phyloP scores from a whole-genome alignment of 1,140 invertebrate genomes.

The Charaxes varanes region DNA sequence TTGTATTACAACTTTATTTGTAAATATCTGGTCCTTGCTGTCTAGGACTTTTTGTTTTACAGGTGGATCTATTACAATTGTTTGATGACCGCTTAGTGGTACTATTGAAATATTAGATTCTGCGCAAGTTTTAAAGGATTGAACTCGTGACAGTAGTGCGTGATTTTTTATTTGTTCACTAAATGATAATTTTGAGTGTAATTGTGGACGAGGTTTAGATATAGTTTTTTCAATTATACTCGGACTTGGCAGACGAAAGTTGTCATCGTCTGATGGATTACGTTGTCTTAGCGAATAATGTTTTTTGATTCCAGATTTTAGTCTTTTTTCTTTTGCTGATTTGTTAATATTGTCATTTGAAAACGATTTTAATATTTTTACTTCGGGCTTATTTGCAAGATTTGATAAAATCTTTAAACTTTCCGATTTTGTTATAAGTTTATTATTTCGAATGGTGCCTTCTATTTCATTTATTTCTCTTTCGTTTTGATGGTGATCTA shows the following conservation, averaged over 20 bases:
- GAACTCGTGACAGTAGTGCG: slow-evolving; percentile 53
- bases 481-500: slow-evolving; percentile 66
- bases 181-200: slow-evolving; percentile 23
- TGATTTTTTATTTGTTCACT: slow-evolving; percentile 45
- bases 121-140: slow-evolving; percentile 64
- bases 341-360: slow-evolving; percentile 60
- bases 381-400: slow-evolving; percentile 36
- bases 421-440: slow-evolving; percentile 63
- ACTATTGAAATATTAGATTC: slow-evolving; percentile 64
- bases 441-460: slow-evolving; percentile 65
- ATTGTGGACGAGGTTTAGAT: slow-evolving; percentile 22
- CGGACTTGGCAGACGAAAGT: slow-evolving; percentile 51
- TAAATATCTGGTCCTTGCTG: background rate
- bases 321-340: slow-evolving; percentile 38
- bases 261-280: slow-evolving; percentile 54
- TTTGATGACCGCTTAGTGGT: slow-evolving; percentile 71
- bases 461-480: slow-evolving; percentile 70
- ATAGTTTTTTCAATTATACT: slow-evolving; percentile 38
- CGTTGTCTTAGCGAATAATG: slow-evolving; percentile 71
- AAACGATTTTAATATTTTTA: slow-evolving; percentile 49
- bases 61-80: slow-evolving; percentile 68
- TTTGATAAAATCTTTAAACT: slow-evolving; percentile 46
- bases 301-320: slow-evolving; percentile 52
- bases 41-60: slow-evolving; percentile 30
- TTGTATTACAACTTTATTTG: background rate